Base-by-base conservation (phyloP, 1,140 invertebrate species). In the Bombus pascuorum region DNA sequence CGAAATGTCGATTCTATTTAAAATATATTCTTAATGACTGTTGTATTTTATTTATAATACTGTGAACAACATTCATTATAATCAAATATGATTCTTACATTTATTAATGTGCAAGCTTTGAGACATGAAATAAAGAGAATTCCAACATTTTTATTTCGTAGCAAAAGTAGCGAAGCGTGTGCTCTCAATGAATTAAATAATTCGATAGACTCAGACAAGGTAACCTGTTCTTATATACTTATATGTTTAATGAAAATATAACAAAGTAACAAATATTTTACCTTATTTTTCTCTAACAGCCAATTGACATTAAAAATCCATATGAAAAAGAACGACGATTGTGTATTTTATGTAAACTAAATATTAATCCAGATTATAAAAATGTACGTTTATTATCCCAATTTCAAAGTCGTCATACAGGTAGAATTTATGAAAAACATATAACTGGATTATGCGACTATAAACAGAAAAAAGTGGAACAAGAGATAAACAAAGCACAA, bases 391-490 rank as follows among this genome's bases (percentile, higher is more conserved):
- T 99, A 12, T 93, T 99, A 3, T 99, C 98, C 28, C 99, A 99
- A 93, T 99, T 99, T 95, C 97, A 99, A 92, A 99, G 98, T 70
- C 97, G 98, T 1, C 98, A 97, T 91, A 99, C 99, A 22, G 99
- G 99, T 18, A 96, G 96, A 89, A 96, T 99, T 81, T 99, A 99
- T 95, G 98, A 98, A 0, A 96, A 97, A 87, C 98, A 99, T 91
- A 98, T 99, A 79, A 99, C 99, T 53, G 98, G 98, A 10, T 95
- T 98, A 6, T 99, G 98, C 93, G 96, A 96, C 93, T 89, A 93
- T 10, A 97, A 98, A 91, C 98, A 99, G 89, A 94, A 96, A 71
- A 92, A 94, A 85, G 96, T 99, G 0, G 96, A 97, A 93, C 91
- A 90, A 4, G 97, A 98, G 94, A 97, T 98, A 68, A 86, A 86